Evolutionary conservation across 2,797 vertebrate species (phyloP).

Genomic region (Cottoperca gobio): DNA sequence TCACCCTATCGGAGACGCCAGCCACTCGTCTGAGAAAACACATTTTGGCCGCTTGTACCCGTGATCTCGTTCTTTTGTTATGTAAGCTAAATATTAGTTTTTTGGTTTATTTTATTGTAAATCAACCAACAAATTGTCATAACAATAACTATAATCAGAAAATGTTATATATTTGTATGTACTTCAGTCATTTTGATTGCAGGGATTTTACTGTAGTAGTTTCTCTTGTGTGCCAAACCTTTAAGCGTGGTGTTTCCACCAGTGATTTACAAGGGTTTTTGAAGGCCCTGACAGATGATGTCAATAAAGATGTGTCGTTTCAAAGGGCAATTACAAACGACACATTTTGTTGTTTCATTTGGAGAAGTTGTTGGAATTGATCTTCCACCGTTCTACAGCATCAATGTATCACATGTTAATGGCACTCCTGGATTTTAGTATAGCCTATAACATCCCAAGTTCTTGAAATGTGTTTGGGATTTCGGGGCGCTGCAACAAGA

Average conservation of each 20-base stretch:
- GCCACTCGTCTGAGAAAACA: too few relatives aligned
- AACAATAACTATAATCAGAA: not conserved
- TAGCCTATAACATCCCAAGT: conserved; percentile 4
- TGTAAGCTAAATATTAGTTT: too few relatives aligned
- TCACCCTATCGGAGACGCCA: too few relatives aligned
- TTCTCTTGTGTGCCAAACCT: not conserved
- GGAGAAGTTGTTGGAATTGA: not conserved
- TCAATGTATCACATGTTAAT: not conserved
- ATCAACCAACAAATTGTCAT: not conserved
- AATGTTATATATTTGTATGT: too few relatives aligned
- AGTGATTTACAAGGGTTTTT: not conserved
- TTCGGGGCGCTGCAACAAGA: not conserved
- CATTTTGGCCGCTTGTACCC: too few relatives aligned
- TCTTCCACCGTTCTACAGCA: not conserved
- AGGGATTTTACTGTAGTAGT: not conserved
- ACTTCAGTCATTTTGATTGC: not conserved
- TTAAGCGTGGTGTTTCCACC: not conserved
- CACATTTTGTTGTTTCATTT: not conserved
- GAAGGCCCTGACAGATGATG: not conserved
- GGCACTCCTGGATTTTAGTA: not conserved
- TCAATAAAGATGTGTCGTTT: not conserved
- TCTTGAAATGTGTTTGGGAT: conserved; percentile 8
- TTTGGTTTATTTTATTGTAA: too few relatives aligned
- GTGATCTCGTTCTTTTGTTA: too few relatives aligned
- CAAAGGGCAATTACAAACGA: not conserved